Base-by-base conservation (phyloP, 2,888 invertebrate genomes). In the Andrena praecox region DNA sequence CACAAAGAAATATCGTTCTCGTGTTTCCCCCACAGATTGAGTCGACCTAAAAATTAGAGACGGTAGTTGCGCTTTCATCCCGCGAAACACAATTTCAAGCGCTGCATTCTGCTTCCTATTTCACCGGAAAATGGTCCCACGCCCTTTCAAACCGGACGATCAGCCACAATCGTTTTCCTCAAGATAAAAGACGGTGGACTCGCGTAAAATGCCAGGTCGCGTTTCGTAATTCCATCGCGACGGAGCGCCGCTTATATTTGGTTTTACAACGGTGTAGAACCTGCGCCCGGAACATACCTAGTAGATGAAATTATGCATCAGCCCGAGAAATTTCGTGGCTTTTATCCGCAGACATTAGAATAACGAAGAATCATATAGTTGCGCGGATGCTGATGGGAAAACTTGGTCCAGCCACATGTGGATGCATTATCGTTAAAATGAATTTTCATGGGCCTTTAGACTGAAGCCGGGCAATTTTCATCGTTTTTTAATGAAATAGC, bases 261-360 rank as follows among this genome's bases (percentile, higher is more conserved):
- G n/a, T 48, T 73, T 27, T 16, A 35, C 56, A 62, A 66, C 50
- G 73, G 50, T 50, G 52, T 16, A 59, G 59, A 77, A 69, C 82
- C 50, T 33, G 50, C 29, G 29, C 60, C 29, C 24, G 31, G 62
- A 52, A 56, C 70, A 83, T 73, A 56, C 70, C 77, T 73, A 82
- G 77, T 59, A 64, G 60, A 50, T 54, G 77, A 60, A 70, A 77
- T 83, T 81, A 77, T 70, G 73, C 73, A 77, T 64, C 66, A 70
- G 69, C 20, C 50, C 54, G 66, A 16, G 68, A 54, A 68, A 72
- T 54, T 64, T 64, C 29, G 12, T 12, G 62, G 54, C 64, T 73
- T 73, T 64, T 56, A 56, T 52, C n/a, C 56, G 24, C 16, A 3
- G 16, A 29, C n/a, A 64, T 24, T 42, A 27, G 24, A 31, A 64